Conservation (phyloP, 2,113 vertebrate species). For the Lycaon pictus region DNA sequence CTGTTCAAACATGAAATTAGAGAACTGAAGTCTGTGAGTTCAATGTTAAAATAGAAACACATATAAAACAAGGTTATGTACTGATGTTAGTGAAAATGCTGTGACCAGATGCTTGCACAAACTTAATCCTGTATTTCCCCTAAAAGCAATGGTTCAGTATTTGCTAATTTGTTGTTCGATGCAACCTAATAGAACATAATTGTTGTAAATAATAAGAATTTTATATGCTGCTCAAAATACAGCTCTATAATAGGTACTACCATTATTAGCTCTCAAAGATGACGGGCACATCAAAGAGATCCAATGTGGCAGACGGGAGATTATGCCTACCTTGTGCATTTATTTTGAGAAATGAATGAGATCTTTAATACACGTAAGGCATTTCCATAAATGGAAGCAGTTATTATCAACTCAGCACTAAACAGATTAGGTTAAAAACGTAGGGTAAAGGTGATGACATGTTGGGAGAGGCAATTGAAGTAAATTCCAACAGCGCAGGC, state of each 20-base stretch:
- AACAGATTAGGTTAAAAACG: neutral
- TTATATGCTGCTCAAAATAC: neutral
- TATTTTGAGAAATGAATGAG: constrained; percentile 25
- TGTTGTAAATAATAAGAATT: neutral
- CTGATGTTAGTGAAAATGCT: neutral
- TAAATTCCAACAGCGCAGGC: neutral
- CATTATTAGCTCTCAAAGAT: constrained; percentile 20
- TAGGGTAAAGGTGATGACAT: neutral
- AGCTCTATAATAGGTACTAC: neutral
- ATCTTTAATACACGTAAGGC: neutral
- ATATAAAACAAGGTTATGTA: neutral
- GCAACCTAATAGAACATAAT: neutral
- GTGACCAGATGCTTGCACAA: neutral
- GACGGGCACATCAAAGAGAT: neutral
- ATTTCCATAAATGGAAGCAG: neutral
- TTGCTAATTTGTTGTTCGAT: neutral
- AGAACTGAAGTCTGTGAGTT: neutral
- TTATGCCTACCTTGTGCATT: neutral
- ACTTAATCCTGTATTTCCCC: neutral
- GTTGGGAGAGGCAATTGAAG: neutral
- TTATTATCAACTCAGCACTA: neutral
- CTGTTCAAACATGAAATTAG: constrained; percentile 2
- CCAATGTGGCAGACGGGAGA: neutral
- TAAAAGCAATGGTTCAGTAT: neutral
- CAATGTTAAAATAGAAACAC: neutral